These are phyloP conservation scores for Trogon surrucura DNA, from an alignment of 2,113 vertebrate species.

Conservation along the genomic window DNA sequence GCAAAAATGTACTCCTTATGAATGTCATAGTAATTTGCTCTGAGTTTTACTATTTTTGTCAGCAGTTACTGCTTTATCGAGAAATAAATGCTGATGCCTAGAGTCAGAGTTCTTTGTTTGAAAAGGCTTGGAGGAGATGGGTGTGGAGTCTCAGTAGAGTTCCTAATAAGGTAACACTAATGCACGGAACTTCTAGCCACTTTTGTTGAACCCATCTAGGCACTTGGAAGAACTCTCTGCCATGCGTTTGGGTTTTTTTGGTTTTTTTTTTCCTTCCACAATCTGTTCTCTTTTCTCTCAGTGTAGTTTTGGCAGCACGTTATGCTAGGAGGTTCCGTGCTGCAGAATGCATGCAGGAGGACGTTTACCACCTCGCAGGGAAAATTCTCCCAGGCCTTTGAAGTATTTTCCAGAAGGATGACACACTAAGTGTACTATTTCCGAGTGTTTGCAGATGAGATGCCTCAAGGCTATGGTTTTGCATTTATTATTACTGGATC, in stretches of 20 bases:
- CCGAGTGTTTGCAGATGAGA: background rate
- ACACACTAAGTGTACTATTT: background rate
- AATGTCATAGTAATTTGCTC: background rate
- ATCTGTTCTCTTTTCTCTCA: background rate
- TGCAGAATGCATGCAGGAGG: background rate
- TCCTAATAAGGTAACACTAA: background rate
- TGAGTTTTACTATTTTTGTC: background rate
- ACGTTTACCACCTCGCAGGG: background rate
- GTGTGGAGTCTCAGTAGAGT: background rate
- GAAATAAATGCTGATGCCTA: background rate
- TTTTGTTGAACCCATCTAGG: background rate
- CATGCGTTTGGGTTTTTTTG: background rate
- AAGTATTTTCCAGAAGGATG: slow-evolving; percentile 24
- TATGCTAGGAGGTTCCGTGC: background rate
- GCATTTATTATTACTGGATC: slow-evolving; percentile 21
- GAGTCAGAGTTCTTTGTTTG: background rate
- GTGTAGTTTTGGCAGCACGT: background rate
- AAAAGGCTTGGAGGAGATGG: background rate
- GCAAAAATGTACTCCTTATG: background rate
- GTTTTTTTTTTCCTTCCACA: background rate
- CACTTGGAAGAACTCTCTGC: background rate
- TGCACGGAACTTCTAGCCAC: background rate
- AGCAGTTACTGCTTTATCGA: background rate
- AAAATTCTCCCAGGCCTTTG: background rate
- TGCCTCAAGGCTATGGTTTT: slow-evolving; percentile 17